Percentiles rank a stretch among this genome's conserved stretches.
Conservation (phyloP, 2,113 vertebrate genomes). For the Chaenogobius annularis region DNA sequence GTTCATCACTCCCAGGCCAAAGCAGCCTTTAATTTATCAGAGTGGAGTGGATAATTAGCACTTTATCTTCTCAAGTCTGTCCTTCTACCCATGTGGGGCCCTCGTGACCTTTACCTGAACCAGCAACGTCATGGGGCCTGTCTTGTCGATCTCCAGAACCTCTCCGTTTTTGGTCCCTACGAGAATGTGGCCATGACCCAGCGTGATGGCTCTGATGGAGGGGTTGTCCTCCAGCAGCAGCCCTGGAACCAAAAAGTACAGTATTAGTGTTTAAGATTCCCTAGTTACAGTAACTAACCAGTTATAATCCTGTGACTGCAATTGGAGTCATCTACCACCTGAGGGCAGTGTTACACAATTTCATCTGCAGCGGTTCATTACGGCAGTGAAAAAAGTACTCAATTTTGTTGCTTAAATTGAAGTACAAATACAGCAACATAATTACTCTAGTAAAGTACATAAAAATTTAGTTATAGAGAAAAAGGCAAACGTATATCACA, state of each 20-base stretch:
- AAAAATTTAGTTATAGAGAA: no score
- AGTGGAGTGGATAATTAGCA: no score
- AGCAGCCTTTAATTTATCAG: no score
- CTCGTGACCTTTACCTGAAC: constrained; percentile 47
- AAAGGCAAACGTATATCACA: no score
- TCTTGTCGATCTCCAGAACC: constrained; percentile 96
- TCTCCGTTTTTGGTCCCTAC: constrained; percentile 97
- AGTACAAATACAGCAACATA: no score
- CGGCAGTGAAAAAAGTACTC: no score
- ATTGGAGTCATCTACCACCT: constrained; percentile 13
- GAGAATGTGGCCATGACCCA: constrained; percentile 94
- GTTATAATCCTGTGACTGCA: neutral
- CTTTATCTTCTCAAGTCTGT: no score
- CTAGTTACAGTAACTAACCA: neutral
- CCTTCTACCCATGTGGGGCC: neutral
- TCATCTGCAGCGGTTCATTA: neutral
- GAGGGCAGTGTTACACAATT: constrained; percentile 31
- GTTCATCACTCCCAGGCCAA: no score
- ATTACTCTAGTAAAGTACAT: no score
- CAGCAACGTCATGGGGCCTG: constrained; percentile 89
- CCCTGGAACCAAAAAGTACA: constrained; percentile 67
- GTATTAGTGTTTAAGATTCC: neutral
- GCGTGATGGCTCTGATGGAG: constrained; percentile 91
- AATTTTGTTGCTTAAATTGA: no score
- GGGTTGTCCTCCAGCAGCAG: constrained; percentile 95